Conservation (phyloP, 2,797 vertebrate genomes). For the Columba guinea region DNA sequence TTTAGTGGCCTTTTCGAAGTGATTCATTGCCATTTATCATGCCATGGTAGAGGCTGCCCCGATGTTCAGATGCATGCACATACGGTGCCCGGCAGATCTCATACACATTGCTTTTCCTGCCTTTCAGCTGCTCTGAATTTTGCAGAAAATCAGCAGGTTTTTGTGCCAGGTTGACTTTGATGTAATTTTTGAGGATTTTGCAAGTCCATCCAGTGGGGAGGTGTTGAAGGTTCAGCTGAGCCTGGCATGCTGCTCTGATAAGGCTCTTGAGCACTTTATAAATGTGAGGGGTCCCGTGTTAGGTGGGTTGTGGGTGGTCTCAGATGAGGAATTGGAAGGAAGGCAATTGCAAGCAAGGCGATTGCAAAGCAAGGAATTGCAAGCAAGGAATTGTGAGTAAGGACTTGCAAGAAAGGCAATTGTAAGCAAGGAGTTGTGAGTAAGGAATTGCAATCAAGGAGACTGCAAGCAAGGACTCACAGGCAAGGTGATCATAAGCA, state of each 20-base stretch:
- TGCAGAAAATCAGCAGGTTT: neutral
- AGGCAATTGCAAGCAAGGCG: neutral
- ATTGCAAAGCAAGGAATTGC: neutral
- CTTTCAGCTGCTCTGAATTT: neutral
- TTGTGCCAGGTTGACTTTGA: neutral
- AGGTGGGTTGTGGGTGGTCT: neutral
- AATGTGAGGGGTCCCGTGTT: neutral
- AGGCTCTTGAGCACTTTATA: neutral
- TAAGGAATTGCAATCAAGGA: neutral
- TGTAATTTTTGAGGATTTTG: neutral
- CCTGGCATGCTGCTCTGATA: neutral
- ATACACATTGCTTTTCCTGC: neutral
- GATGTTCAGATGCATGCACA: too few relatives aligned
- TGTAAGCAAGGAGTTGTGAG: neutral
- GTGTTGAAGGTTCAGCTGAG: neutral
- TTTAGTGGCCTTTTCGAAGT: neutral
- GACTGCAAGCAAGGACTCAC: neutral
- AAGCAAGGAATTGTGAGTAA: neutral
- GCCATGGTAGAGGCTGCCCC: neutral
- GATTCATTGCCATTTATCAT: neutral
- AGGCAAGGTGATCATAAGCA: fast-evolving
- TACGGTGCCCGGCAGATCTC: neutral
- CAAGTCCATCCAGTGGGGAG: neutral
- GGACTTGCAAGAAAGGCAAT: neutral
- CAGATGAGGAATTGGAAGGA: neutral